A percentile compares a stretch with the other conserved stretches of the same genome.
These are phyloP conservation scores for Macroglossus sobrinus DNA, from an alignment of 2,113 vertebrate genomes.

Conservation along the genomic window DNA sequence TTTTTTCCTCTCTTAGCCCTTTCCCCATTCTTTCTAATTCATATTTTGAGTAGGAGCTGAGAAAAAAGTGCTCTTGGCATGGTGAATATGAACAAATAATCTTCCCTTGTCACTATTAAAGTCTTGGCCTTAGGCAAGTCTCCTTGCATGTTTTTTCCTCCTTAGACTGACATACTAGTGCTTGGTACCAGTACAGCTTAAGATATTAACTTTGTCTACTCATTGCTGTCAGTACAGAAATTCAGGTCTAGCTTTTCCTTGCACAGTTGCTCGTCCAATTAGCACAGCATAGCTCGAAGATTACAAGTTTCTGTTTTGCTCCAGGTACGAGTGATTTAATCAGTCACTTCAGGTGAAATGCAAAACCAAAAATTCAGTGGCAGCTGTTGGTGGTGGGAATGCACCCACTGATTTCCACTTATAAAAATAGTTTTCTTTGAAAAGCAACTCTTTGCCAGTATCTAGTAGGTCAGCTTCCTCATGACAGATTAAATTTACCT, in stretches of 20 bases:
- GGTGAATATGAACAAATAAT: not conserved
- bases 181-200: not conserved
- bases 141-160: not conserved
- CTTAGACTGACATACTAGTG: not conserved
- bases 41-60: not conserved
- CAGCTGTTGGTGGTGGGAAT: not conserved
- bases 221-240: not conserved
- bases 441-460: not conserved
- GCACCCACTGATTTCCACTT: conserved; percentile 26
- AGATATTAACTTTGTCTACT: not conserved
- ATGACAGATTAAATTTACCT: conserved; percentile 49
- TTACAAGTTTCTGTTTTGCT: not conserved
- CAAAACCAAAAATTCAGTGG: conserved; percentile 31
- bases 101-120: not conserved
- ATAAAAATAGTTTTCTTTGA: conserved; percentile 56
- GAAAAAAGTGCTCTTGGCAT: not conserved
- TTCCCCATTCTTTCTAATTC: not conserved
- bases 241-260: not conserved
- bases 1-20: not conserved
- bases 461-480: conserved; percentile 31
- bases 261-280: not conserved
- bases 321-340: conserved; percentile 10
- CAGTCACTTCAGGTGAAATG: not conserved
- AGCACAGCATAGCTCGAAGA: not conserved
- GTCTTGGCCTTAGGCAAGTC: not conserved